Conservation (phyloP, 1,140 invertebrate species). For the Drosophila setifemur region DNA sequence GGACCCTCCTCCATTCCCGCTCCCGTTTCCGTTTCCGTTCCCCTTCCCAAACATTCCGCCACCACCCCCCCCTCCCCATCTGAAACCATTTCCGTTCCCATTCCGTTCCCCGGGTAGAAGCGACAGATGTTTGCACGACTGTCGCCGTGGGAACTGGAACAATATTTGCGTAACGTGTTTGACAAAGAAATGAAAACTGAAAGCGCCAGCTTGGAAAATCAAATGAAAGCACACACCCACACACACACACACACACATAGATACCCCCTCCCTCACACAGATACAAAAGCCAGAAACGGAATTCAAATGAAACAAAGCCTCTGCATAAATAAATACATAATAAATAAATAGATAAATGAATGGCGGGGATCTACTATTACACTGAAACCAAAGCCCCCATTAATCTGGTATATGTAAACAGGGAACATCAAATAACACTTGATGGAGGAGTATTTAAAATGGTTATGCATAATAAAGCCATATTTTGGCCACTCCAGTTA, state of each 20-base stretch:
- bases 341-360: slow-evolving; percentile 40
- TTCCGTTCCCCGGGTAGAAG: slow-evolving; percentile 44
- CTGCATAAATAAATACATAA: slow-evolving; percentile 42
- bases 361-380: background rate
- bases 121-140: slow-evolving; percentile 67
- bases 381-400: background rate
- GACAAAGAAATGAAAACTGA: slow-evolving; percentile 81
- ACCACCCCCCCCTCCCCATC: background rate
- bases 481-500: background rate
- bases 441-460: background rate
- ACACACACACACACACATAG: background rate
- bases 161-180: slow-evolving; percentile 81
- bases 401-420: background rate
- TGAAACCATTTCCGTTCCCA: background rate
- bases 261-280: background rate
- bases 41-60: no score
- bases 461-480: background rate
- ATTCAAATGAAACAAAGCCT: slow-evolving; percentile 36
- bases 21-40: slow-evolving; percentile 8
- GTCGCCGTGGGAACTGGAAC: slow-evolving; percentile 73
- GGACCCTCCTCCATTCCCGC: no score
- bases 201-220: slow-evolving; percentile 80
- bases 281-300: slow-evolving; percentile 31
- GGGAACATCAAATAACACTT: background rate
- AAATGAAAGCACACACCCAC: slow-evolving; percentile 56